phyloP scores from a whole-genome alignment of 2,113 vertebrate genomes.

The Cyanistes caeruleus region DNA sequence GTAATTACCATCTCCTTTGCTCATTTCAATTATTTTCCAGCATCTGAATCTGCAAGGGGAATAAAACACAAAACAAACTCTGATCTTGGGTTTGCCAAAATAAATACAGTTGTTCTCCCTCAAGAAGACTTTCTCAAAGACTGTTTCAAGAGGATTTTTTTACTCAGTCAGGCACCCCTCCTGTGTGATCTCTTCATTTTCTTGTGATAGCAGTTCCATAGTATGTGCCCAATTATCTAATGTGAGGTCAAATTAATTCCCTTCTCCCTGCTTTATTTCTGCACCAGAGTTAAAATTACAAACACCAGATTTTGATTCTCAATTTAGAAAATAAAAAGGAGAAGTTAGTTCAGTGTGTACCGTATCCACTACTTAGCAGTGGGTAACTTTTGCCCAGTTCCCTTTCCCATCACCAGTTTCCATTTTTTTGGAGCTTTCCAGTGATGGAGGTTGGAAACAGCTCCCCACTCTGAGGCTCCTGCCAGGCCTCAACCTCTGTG shows the following conservation, averaged over 20 bases:
- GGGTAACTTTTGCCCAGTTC: neutral
- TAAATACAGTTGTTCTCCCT: neutral
- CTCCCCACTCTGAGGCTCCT: neutral
- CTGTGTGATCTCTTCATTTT: neutral
- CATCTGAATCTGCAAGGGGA: neutral
- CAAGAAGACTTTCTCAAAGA: neutral
- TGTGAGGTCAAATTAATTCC: neutral
- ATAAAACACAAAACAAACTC: neutral
- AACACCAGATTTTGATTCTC: neutral
- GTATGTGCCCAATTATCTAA: neutral
- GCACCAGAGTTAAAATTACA: neutral
- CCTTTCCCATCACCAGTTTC: neutral
- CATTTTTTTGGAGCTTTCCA: neutral
- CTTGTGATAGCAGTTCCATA: neutral
- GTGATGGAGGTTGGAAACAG: neutral
- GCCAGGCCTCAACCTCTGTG: neutral
- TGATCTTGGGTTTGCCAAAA: neutral
- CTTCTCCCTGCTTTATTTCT: neutral
- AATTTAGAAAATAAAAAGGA: neutral
- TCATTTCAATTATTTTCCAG: neutral
- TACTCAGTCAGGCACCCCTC: neutral
- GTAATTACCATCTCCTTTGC: neutral
- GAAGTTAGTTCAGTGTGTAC: accelerated
- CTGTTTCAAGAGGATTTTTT: neutral
- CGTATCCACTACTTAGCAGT: neutral